Percentiles rank a stretch among this genome's conserved stretches.
These are phyloP conservation scores for Gorilla gorilla DNA, from an alignment of 2,113 vertebrate species.

Conservation along the genomic window DNA sequence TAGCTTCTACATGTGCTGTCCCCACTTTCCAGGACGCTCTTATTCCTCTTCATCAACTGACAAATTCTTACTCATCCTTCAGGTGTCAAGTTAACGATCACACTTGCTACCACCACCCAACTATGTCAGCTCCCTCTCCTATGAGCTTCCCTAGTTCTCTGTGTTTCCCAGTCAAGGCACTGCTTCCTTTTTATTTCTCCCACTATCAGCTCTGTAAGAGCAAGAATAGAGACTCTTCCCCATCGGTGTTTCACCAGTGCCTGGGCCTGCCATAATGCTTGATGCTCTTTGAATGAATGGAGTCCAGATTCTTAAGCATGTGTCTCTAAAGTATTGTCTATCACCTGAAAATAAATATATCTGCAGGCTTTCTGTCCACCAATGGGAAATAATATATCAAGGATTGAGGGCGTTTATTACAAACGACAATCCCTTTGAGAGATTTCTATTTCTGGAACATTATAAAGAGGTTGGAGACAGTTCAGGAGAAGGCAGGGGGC, in stretches of 20 bases:
- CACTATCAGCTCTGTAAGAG: neutral
- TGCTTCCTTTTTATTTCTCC: neutral
- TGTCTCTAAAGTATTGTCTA: conserved; percentile 34
- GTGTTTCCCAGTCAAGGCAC: neutral
- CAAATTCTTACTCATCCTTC: neutral
- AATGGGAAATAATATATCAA: neutral
- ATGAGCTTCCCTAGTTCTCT: neutral
- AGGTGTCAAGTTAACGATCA: neutral
- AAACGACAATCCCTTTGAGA: neutral
- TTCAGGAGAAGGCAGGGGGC: neutral
- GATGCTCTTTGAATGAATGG: conserved; percentile 31
- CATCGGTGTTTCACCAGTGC: neutral
- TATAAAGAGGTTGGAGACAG: neutral
- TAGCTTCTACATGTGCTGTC: neutral
- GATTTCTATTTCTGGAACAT: conserved; percentile 46
- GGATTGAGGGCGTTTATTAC: conserved; percentile 15
- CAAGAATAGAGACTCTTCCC: neutral
- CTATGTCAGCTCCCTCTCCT: neutral
- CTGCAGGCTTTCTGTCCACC: neutral
- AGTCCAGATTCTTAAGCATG: conserved; percentile 15
- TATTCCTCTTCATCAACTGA: conserved; percentile 4
- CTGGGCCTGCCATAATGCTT: neutral
- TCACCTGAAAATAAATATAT: conserved; percentile 33
- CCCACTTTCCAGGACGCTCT: neutral
- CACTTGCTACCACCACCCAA: neutral